phyloP scores from a whole-genome alignment of 2,113 vertebrate genomes.

The Atherinomorus stipes region DNA sequence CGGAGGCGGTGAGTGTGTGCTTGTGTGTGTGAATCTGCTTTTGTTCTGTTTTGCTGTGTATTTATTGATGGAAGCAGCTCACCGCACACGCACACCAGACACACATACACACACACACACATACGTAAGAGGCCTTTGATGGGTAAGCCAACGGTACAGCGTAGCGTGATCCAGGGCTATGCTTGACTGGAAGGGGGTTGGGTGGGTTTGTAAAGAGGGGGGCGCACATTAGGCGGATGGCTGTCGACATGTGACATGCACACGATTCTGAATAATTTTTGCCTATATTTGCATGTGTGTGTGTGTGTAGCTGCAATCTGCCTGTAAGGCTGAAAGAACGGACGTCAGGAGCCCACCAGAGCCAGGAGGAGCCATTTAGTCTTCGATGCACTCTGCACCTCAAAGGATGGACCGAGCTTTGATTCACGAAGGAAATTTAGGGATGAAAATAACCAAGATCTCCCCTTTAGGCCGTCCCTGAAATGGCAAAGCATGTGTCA shows the following conservation, averaged over 20 bases:
- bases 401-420: conserved; percentile 21
- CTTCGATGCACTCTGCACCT: conserved; percentile 30
- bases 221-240: conserved; percentile 64
- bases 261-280: conserved; percentile 31
- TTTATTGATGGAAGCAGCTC: conserved; percentile 60
- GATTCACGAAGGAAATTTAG: conserved; percentile 22
- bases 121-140: conserved; percentile 54
- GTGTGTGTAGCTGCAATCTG: conserved; percentile 27
- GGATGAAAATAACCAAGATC: conserved; percentile 19
- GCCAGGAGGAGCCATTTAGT: conserved; percentile 56
- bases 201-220: conserved; percentile 39
- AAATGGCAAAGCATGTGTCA: conserved; percentile 7
- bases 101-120: conserved; percentile 34
- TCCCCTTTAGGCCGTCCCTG: conserved; percentile 1
- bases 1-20: conserved; percentile 76
- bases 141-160: conserved; percentile 54
- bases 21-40: conserved; percentile 38
- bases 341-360: conserved; percentile 21
- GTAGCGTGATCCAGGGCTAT: conserved; percentile 60
- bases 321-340: conserved; percentile 27
- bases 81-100: conserved; percentile 27
- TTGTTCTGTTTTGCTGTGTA: conserved; percentile 30
- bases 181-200: conserved; percentile 66
- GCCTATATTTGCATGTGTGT: conserved; percentile 17
- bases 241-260: conserved; percentile 52